A percentile compares a stretch with the other conserved stretches of the same genome.
Evolutionary conservation across 2,888 invertebrate species (phyloP).

Genomic region (Cheiracanthium punctorium): DNA sequence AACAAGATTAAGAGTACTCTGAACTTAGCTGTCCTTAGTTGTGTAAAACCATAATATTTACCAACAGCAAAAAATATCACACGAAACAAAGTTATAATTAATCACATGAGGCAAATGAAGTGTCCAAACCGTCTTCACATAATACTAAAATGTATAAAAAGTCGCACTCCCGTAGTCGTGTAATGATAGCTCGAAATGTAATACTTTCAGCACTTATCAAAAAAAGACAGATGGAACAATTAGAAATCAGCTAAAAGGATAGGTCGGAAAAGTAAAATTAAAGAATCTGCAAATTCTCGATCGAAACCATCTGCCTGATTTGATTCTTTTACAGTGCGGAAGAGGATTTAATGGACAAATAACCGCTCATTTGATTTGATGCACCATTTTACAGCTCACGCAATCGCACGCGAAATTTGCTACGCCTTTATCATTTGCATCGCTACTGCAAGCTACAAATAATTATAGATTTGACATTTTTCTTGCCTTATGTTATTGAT

Average conservation of each 20-base stretch:
- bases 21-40: too few relatives aligned
- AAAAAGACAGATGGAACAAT: slow-evolving; percentile 41
- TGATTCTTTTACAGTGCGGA: slow-evolving; percentile 12
- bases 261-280: slow-evolving; percentile 23
- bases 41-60: too few relatives aligned
- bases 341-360: slow-evolving; percentile 36
- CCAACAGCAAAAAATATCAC: too few relatives aligned
- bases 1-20: too few relatives aligned
- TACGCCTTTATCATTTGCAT: slow-evolving; percentile 62
- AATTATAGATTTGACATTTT: slow-evolving; percentile 45
- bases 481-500: slow-evolving; percentile 31
- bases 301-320: slow-evolving; percentile 37
- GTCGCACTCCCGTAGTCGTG: not conserved
- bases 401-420: slow-evolving; percentile 30
- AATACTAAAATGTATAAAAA: not conserved
- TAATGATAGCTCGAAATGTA: not conserved
- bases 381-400: slow-evolving; percentile 35
- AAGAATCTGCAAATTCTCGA: not conserved
- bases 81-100: too few relatives aligned
- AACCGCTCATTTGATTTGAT: slow-evolving; percentile 30
- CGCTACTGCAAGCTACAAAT: slow-evolving; percentile 26
- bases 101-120: not conserved
- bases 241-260: slow-evolving; percentile 8
- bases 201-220: slow-evolving; percentile 1
- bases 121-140: not conserved